Percentiles rank a stretch among this genome's conserved stretches.
Conservation (phyloP, 2,797 vertebrate species). For the Sorex maritimensis region DNA sequence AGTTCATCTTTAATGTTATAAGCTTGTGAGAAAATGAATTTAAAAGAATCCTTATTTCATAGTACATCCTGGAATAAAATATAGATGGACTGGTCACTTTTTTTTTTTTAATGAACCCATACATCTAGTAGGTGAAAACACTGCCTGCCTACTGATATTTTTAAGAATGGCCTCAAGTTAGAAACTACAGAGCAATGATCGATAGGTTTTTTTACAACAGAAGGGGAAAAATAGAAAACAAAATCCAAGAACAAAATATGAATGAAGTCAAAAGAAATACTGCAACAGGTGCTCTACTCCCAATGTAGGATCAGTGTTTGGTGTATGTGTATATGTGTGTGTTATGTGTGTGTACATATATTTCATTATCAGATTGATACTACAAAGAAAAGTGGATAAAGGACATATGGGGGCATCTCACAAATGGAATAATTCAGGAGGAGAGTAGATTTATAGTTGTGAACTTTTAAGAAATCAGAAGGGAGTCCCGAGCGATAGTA, state of each 20-base stretch:
- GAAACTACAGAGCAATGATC: conserved; percentile 33
- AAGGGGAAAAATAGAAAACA: not conserved
- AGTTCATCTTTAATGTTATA: too few species aligned
- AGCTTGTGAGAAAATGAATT: too few species aligned
- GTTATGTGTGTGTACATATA: conserved; percentile 14
- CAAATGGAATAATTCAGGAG: conserved; percentile 26
- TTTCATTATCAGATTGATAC: not conserved
- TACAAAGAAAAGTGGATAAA: not conserved
- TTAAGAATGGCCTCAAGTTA: not conserved
- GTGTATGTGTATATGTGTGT: not conserved
- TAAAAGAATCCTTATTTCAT: too few species aligned
- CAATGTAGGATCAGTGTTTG: not conserved
- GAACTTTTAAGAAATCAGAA: conserved; percentile 64
- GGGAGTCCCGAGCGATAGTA: too few species aligned
- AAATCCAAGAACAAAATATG: conserved; percentile 22
- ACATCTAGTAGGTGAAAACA: not conserved
- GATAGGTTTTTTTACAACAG: not conserved
- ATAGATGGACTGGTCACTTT: too few species aligned
- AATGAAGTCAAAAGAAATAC: not conserved
- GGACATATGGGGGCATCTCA: not conserved
- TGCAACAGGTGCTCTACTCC: conserved; percentile 3
- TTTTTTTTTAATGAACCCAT: conserved; percentile 2
- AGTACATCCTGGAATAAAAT: too few species aligned
- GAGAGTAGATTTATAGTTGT: not conserved
- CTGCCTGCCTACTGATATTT: conserved; percentile 19